These are phyloP conservation scores for Pheosia gnoma DNA, from an alignment of 2,888 invertebrate genomes.

Conservation along the genomic window DNA sequence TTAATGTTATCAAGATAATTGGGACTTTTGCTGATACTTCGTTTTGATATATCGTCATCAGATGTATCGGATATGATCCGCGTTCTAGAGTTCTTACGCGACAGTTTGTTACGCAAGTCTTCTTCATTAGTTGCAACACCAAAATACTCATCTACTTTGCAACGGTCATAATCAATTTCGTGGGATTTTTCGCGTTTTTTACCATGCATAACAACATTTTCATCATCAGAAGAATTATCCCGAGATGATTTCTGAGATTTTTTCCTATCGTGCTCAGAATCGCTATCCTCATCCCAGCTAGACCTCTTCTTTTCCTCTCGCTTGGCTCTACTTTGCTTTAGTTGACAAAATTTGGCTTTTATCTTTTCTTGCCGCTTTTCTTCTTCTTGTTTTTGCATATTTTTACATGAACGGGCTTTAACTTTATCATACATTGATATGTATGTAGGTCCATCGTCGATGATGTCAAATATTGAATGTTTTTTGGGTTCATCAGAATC, in stretches of 20 bases:
- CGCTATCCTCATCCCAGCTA: slow-evolving; percentile 95
- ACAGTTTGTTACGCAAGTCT: slow-evolving; percentile 82
- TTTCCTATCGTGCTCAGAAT: slow-evolving; percentile 83
- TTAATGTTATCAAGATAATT: slow-evolving; percentile 75
- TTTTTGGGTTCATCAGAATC: slow-evolving; percentile 94
- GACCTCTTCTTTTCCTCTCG: slow-evolving; percentile 95
- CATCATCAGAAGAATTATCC: slow-evolving; percentile 84
- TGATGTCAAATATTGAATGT: slow-evolving; percentile 95
- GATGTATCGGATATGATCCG: slow-evolving; percentile 92
- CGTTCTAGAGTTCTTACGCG: slow-evolving; percentile 88
- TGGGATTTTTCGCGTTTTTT: slow-evolving; percentile 82
- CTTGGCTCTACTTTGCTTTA: slow-evolving; percentile 94
- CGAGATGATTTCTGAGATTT: slow-evolving; percentile 72
- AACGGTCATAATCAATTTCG: slow-evolving; percentile 66
- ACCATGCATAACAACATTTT: slow-evolving; percentile 64
- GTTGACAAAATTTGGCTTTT: slow-evolving; percentile 94
- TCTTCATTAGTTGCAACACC: slow-evolving; percentile 79
- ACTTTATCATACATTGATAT: slow-evolving; percentile 99
- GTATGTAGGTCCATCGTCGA: slow-evolving; percentile 94
- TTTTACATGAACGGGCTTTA: slow-evolving; percentile 96
- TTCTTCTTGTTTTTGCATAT: slow-evolving; percentile 96
- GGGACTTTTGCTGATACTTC: slow-evolving; percentile 73
- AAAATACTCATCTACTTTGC: slow-evolving; percentile 77
- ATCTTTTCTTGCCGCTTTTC: slow-evolving; percentile 93
- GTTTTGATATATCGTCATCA: slow-evolving; percentile 86